Conservation (phyloP, 2,797 vertebrate species). For the Xyrichtys novacula region DNA sequence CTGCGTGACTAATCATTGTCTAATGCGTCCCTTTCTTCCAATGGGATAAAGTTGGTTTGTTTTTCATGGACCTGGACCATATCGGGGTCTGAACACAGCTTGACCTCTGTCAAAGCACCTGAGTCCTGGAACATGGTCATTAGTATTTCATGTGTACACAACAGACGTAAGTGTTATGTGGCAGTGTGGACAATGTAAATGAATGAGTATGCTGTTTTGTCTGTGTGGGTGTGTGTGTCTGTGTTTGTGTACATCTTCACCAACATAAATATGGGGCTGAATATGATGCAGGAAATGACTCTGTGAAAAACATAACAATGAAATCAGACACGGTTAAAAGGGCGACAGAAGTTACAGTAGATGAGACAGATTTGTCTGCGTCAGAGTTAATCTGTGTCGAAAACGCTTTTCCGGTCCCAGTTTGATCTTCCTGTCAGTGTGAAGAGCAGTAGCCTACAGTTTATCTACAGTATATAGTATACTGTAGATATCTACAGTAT, state of each 20-base stretch:
- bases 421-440: too few relatives aligned
- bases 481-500: too few relatives aligned
- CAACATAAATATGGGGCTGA: slow-evolving; percentile 60
- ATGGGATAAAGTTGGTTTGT: not conserved
- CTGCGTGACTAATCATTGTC: too few relatives aligned
- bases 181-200: slow-evolving; percentile 65
- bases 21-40: too few relatives aligned
- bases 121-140: slow-evolving; percentile 27
- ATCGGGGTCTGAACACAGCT: not conserved
- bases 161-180: slow-evolving; percentile 38
- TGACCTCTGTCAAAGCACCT: slow-evolving; percentile 30
- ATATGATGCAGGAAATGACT: slow-evolving; percentile 28
- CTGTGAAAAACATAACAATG: slow-evolving; percentile 6
- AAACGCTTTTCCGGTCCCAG: too few relatives aligned
- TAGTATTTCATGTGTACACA: slow-evolving; percentile 62
- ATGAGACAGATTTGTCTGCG: not conserved
- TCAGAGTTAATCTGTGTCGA: not conserved
- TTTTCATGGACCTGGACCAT: not conserved
- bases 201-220: slow-evolving; percentile 1
- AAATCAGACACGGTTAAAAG: slow-evolving; percentile 16
- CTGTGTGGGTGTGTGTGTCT: slow-evolving; percentile 3
- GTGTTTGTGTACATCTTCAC: slow-evolving; percentile 45
- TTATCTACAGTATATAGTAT: too few relatives aligned
- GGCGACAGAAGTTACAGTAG: slow-evolving; percentile 3
- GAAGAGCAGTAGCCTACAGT: too few relatives aligned